These are phyloP conservation scores for Bombus huntii DNA, from an alignment of 1,140 invertebrate genomes.

Conservation along the genomic window DNA sequence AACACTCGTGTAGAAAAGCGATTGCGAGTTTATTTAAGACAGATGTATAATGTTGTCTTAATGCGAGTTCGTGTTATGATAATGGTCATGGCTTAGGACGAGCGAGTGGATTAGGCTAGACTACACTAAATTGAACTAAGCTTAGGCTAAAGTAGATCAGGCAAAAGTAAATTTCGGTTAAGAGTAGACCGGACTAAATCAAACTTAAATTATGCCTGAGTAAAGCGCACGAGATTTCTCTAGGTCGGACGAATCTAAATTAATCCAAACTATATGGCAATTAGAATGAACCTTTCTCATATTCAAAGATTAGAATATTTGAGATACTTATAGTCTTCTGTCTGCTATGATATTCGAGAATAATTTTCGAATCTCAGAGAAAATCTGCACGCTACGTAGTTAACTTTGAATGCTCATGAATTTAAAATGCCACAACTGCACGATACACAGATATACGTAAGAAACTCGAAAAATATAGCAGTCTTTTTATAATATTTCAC, in stretches of 20 bases:
- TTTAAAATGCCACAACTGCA: too few relatives aligned
- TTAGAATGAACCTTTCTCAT: too few relatives aligned
- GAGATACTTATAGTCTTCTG: too few relatives aligned
- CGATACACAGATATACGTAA: too few relatives aligned
- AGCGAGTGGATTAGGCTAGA: background rate
- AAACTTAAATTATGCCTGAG: background rate
- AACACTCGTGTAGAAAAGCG: background rate
- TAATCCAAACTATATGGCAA: background rate
- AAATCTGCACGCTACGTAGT: too few relatives aligned
- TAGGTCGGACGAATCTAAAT: too few relatives aligned
- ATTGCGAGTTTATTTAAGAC: background rate
- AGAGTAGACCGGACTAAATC: background rate
- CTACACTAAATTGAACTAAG: background rate
- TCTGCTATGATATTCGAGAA: too few relatives aligned
- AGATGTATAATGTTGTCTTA: background rate
- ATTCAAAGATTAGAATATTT: too few relatives aligned
- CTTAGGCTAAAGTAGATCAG: background rate
- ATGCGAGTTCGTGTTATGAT: background rate
- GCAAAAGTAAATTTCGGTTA: background rate
- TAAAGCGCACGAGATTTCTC: background rate
- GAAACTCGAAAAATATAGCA: too few relatives aligned
- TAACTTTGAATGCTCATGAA: too few relatives aligned
- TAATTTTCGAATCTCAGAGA: too few relatives aligned
- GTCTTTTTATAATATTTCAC: too few relatives aligned
- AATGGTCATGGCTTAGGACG: background rate